Evolutionary conservation across 2,113 vertebrate genomes (phyloP).

Genomic region (Archocentrus centrarchus): DNA sequence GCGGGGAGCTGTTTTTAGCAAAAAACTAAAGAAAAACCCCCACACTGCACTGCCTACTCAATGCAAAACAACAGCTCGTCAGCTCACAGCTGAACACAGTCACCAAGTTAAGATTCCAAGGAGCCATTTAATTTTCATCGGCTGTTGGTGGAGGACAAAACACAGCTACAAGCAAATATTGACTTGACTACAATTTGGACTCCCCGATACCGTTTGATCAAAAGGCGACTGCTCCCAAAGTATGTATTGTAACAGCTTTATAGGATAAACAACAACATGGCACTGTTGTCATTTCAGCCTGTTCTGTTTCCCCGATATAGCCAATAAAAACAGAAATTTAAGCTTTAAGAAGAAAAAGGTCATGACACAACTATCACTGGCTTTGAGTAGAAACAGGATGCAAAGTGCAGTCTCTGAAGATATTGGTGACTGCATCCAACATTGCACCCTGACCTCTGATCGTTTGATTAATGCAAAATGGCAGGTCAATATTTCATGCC

Average conservation of each 20-base stretch:
- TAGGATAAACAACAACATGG: background rate
- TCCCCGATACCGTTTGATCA: background rate
- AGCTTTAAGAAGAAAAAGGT: background rate
- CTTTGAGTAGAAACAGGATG: background rate
- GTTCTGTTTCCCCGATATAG: background rate
- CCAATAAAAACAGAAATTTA: background rate
- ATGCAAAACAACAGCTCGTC: background rate
- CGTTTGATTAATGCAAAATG: background rate
- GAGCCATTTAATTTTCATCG: background rate
- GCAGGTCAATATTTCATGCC: background rate
- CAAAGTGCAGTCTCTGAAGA: background rate
- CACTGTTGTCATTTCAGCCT: background rate
- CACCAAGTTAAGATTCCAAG: background rate
- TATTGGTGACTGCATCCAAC: background rate
- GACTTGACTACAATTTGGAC: background rate
- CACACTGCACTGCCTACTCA: background rate
- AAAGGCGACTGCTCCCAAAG: background rate
- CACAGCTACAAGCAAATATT: background rate
- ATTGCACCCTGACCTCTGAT: background rate
- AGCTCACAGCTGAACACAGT: background rate
- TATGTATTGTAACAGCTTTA: background rate
- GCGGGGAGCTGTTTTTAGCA: constrained; percentile 2
- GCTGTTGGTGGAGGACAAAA: constrained; percentile 17
- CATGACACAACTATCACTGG: background rate
- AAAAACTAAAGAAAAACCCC: background rate